phyloP scores from a whole-genome alignment of 1,140 invertebrate genomes.

The Parasteatoda tepidariorum region DNA sequence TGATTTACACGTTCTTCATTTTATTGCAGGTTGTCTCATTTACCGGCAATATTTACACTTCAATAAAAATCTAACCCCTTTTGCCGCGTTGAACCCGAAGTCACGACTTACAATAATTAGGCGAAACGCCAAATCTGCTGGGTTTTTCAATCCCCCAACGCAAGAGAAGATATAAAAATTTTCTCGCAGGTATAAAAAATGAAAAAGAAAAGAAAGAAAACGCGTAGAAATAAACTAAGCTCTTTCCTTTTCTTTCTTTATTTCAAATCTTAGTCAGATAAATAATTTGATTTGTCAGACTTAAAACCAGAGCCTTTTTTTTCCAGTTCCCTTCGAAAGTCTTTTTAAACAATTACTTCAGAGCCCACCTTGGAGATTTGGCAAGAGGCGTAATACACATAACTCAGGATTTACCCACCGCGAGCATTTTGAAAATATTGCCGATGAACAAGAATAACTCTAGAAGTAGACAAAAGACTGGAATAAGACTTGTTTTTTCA shows the following conservation, averaged over 20 bases:
- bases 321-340: not conserved
- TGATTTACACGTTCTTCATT: no score
- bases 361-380: slow-evolving; percentile 29
- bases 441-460: no score
- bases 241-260: not conserved
- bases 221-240: not conserved
- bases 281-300: slow-evolving; percentile 50
- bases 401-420: slow-evolving; percentile 40
- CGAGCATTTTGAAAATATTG: slow-evolving; percentile 1
- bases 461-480: no score
- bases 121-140: not conserved
- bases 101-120: slow-evolving; percentile 22
- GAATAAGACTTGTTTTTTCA: no score
- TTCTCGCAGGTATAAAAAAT: no score
- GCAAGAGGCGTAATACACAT: slow-evolving; percentile 30
- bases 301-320: not conserved
- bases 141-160: not conserved
- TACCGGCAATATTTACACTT: not conserved
- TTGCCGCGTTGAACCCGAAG: not conserved
- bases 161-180: not conserved
- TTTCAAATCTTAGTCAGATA: not conserved
- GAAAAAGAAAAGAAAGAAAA: not conserved
- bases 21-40: no score
- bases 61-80: slow-evolving; percentile 44
- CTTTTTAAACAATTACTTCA: no score